Percentiles rank a stretch among this genome's conserved stretches.
Evolutionary conservation across 2,888 invertebrate genomes (phyloP).

Genomic region (Eilema griseolum): DNA sequence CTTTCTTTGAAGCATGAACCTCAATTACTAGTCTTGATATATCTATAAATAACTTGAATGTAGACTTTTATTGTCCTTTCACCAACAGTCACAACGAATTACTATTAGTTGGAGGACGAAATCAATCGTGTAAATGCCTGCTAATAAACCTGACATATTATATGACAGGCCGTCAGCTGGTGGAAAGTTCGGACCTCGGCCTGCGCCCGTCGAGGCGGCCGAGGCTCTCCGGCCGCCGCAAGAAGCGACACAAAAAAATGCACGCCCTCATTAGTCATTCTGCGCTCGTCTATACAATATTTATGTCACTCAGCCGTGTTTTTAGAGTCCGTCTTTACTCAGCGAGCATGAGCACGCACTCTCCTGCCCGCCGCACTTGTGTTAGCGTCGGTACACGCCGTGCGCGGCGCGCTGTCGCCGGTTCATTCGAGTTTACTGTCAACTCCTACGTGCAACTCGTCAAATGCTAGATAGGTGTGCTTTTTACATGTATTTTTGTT

Average conservation of each 20-base stretch:
- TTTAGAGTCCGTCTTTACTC: constrained; percentile 57
- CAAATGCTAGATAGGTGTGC: constrained; percentile 6
- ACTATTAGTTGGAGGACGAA: neutral
- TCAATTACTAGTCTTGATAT: neutral
- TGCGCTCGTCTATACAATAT: constrained; percentile 80
- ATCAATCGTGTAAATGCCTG: constrained; percentile 15
- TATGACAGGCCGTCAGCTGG: constrained; percentile 28
- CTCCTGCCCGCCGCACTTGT: constrained; percentile 18
- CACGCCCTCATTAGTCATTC: constrained; percentile 77
- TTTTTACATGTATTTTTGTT: constrained; percentile 7
- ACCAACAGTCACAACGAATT: constrained; percentile 1
- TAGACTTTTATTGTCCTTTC: constrained; percentile 4
- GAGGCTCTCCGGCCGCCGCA: constrained; percentile 7
- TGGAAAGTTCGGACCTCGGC: constrained; percentile 44
- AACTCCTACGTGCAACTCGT: constrained; percentile 28
- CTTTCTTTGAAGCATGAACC: neutral
- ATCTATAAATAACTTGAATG: neutral
- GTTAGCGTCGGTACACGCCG: neutral
- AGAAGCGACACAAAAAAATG: constrained; percentile 58
- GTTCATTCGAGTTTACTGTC: constrained; percentile 36
- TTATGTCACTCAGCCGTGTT: constrained; percentile 76
- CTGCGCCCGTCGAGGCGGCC: neutral
- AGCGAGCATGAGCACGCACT: constrained; percentile 37
- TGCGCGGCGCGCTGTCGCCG: neutral
- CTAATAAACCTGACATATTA: constrained; percentile 28